Percentiles rank a stretch among this genome's conserved stretches.
Conservation (phyloP, 2,888 invertebrate species). For the Molorchus minor region DNA sequence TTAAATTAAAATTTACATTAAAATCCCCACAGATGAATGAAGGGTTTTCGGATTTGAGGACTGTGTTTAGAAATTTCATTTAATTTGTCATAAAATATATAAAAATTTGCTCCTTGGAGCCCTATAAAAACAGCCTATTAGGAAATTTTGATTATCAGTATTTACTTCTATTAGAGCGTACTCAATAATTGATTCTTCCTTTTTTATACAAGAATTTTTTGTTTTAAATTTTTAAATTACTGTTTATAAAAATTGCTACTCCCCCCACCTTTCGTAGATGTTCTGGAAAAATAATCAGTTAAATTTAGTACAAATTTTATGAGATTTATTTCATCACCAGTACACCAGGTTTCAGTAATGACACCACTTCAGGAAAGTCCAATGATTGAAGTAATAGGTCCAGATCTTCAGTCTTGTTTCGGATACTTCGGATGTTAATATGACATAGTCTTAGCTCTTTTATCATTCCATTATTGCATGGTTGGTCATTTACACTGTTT, state of each 20-base stretch:
- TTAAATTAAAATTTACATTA: not conserved
- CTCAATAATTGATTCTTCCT: not conserved
- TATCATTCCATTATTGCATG: too few species aligned
- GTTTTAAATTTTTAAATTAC: not conserved
- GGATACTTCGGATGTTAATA: too few species aligned
- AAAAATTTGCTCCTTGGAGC: not conserved
- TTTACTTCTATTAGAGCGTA: not conserved
- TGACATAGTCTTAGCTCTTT: too few species aligned
- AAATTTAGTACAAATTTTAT: too few species aligned
- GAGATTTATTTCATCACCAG: too few species aligned
- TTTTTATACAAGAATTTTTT: not conserved
- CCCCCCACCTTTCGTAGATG: not conserved
- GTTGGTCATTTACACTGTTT: too few species aligned
- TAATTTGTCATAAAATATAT: not conserved
- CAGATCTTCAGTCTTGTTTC: too few species aligned
- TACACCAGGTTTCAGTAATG: too few species aligned
- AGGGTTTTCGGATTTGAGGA: too few species aligned
- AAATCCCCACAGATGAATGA: constrained; percentile 1
- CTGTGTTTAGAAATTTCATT: too few species aligned
- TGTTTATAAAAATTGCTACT: not conserved
- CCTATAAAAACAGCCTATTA: not conserved
- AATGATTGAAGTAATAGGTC: too few species aligned
- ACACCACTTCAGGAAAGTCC: too few species aligned
- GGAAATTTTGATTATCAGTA: not conserved
- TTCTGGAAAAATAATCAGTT: not conserved